phyloP scores from a whole-genome alignment of 2,888 invertebrate genomes.

The Camptogramma bilineatum region DNA sequence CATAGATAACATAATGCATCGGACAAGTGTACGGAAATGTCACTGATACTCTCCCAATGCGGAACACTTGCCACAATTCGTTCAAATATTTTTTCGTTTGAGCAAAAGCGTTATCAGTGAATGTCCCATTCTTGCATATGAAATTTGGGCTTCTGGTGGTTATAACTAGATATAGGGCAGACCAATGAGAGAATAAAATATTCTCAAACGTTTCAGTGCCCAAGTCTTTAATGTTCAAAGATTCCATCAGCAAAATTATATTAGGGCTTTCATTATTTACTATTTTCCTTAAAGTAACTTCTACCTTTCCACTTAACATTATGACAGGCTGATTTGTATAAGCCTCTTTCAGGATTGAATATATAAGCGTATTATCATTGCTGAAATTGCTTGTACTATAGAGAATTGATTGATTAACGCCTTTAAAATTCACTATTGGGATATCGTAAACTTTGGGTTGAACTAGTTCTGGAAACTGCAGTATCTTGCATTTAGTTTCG shows the following conservation, averaged over 20 bases:
- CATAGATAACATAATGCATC: conserved; percentile 49
- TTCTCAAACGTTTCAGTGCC: conserved; percentile 13
- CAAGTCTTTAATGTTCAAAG: conserved; percentile 23
- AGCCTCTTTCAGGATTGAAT: conserved; percentile 25
- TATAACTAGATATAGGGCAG: conserved; percentile 51
- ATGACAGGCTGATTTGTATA: conserved; percentile 32
- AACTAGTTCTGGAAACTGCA: conserved; percentile 24
- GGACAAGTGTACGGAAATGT: conserved; percentile 59
- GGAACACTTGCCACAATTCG: conserved; percentile 55
- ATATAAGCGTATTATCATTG: conserved; percentile 23
- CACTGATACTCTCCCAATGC: conserved; percentile 47
- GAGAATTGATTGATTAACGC: conserved; percentile 31
- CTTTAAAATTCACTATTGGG: conserved; percentile 31
- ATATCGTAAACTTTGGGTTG: conserved; percentile 13
- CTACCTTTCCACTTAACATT: conserved; percentile 24
- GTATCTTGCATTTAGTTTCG: conserved; percentile 18
- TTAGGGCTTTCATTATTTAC: conserved; percentile 19
- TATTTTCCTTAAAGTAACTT: neutral
- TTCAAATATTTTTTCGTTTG: conserved; percentile 54
- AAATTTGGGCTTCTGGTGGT: conserved; percentile 44
- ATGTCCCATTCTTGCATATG: conserved; percentile 50
- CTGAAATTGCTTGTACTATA: conserved; percentile 19
- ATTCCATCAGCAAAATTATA: conserved; percentile 31
- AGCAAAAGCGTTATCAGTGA: conserved; percentile 40
- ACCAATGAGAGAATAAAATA: conserved; percentile 46